Evolutionary conservation across 2,888 invertebrate species (phyloP).

Genomic region (Ectobius pallidus): DNA sequence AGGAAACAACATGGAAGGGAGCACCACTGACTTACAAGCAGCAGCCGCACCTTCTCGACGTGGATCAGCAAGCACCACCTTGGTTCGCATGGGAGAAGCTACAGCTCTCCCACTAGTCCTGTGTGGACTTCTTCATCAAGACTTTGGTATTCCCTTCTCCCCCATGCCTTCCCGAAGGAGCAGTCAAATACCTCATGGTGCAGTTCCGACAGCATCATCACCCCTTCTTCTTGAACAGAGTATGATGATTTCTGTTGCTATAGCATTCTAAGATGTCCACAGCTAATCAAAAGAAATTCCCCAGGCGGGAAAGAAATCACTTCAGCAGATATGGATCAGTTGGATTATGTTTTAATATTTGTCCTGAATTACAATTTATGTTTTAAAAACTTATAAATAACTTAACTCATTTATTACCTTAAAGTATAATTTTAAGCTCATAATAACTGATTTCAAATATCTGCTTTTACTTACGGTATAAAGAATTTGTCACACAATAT

Average conservation of each 20-base stretch:
- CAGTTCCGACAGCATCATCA: slow-evolving; percentile 9
- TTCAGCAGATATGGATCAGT: slow-evolving; percentile 4
- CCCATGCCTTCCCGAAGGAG: slow-evolving; percentile 24
- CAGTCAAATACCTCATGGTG: not conserved
- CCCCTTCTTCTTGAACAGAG: slow-evolving; percentile 27
- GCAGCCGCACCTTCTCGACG: not conserved
- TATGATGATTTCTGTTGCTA: slow-evolving; percentile 1
- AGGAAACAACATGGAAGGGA: slow-evolving; percentile 2
- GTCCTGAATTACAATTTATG: too few relatives aligned
- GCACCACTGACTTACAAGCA: slow-evolving; percentile 1
- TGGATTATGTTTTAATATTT: too few relatives aligned
- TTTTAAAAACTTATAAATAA: too few relatives aligned
- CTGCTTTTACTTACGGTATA: too few relatives aligned
- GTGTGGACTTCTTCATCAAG: slow-evolving; percentile 54
- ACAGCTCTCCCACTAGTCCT: slow-evolving; percentile 57
- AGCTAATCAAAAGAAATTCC: not conserved
- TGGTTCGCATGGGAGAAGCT: slow-evolving; percentile 51
- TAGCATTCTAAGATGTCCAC: not conserved
- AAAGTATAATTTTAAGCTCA: too few relatives aligned
- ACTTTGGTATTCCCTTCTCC: slow-evolving; percentile 28
- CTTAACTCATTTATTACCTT: too few relatives aligned
- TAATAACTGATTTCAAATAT: too few relatives aligned
- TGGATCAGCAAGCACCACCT: slow-evolving; percentile 43
- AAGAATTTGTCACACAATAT: too few relatives aligned
- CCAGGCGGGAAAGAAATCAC: not conserved